Evolutionary conservation across 1,140 invertebrate species (phyloP).

Genomic region (Ceratosolen solmsi): DNA sequence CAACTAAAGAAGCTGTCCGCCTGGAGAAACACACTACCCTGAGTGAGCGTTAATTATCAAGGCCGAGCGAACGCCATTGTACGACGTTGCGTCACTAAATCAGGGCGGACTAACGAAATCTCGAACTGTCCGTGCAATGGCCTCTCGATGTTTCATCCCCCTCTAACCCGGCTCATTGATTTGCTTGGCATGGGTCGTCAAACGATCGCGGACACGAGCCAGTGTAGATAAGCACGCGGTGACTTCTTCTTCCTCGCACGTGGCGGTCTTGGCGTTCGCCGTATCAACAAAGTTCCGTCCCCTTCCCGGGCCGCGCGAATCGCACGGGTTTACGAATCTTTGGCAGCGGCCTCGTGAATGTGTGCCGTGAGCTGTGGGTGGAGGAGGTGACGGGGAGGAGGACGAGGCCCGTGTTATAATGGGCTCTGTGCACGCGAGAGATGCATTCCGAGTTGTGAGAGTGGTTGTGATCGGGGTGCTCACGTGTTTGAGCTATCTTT

Average conservation of each 20-base stretch:
- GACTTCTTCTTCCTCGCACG: slow-evolving; percentile 36
- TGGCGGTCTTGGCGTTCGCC: slow-evolving; percentile 64
- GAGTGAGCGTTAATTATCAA: too few relatives aligned
- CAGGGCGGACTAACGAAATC: background rate
- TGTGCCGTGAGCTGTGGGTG: background rate
- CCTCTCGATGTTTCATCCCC: background rate
- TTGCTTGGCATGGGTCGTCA: slow-evolving; percentile 31
- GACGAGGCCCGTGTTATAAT: slow-evolving; percentile 59
- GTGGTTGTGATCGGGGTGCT: slow-evolving; percentile 40
- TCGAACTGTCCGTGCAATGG: background rate
- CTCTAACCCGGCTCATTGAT: slow-evolving; percentile 33
- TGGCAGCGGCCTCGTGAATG: slow-evolving; percentile 55
- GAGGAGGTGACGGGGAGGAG: too few relatives aligned
- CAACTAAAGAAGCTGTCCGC: too few relatives aligned
- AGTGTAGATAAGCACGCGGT: slow-evolving; percentile 2
- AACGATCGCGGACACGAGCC: slow-evolving; percentile 10
- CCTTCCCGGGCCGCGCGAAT: slow-evolving; percentile 55
- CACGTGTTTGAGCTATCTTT: background rate
- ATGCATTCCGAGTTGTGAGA: slow-evolving; percentile 49
- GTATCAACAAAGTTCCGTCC: slow-evolving; percentile 62
- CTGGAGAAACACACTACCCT: too few relatives aligned
- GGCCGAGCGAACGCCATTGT: too few relatives aligned
- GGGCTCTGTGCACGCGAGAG: slow-evolving; percentile 61
- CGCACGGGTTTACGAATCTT: slow-evolving; percentile 66
- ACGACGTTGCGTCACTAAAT: too few relatives aligned